Evolutionary conservation across 2,888 invertebrate genomes (phyloP).

Genomic region (Piscicola geometra): DNA sequence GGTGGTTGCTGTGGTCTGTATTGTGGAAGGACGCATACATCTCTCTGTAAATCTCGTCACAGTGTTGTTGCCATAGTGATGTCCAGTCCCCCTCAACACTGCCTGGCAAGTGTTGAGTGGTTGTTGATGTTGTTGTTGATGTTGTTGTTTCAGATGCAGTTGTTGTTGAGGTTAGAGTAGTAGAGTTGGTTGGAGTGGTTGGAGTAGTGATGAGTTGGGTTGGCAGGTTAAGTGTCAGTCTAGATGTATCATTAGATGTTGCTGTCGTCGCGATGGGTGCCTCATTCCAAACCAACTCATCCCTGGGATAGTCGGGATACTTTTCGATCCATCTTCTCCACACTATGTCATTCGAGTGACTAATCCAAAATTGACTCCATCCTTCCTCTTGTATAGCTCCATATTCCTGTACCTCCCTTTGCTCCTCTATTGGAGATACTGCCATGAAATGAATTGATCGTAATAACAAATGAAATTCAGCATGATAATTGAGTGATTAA

Average conservation of each 20-base stretch:
- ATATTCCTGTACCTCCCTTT: neutral
- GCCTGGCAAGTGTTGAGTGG: neutral
- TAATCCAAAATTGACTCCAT: conserved; percentile 43
- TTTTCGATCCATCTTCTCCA: conserved; percentile 52
- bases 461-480: no score
- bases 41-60: conserved; percentile 49
- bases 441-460: no score
- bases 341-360: conserved; percentile 50
- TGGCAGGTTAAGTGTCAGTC: no score
- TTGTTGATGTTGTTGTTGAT: conserved; percentile 6
- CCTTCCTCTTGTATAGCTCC: conserved; percentile 13
- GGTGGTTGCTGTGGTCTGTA: neutral
- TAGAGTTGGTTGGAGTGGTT: no score
- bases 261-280: no score
- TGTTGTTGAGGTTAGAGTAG: neutral
- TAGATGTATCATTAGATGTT: no score
- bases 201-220: no score
- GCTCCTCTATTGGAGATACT: conserved; percentile 2
- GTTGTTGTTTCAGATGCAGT: neutral
- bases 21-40: conserved; percentile 35
- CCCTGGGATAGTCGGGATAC: conserved; percentile 47
- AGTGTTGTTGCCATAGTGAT: conserved; percentile 51
- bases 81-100: conserved; percentile 43
- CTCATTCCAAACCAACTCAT: no score
- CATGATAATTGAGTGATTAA: no score